These are phyloP conservation scores for Potorous gilbertii DNA, from an alignment of 2,797 vertebrate genomes.

Conservation along the genomic window DNA sequence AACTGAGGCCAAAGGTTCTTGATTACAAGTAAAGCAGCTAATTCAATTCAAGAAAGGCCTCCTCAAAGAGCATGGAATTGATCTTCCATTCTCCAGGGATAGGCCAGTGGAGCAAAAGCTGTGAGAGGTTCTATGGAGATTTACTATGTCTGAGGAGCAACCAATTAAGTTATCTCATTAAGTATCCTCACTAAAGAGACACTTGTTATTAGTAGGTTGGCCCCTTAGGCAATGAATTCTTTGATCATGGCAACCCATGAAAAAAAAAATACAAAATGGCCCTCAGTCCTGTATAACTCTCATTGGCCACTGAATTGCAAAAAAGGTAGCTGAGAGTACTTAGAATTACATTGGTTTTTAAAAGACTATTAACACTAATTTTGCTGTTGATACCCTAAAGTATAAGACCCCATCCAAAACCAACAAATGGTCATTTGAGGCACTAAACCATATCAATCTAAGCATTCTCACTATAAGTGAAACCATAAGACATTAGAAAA, in stretches of 20 bases:
- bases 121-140: neutral
- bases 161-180: neutral
- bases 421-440: neutral
- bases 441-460: neutral
- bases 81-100: neutral
- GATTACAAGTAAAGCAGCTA: neutral
- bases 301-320: neutral
- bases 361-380: neutral
- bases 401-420: neutral
- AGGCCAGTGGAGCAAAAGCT: neutral
- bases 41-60: neutral
- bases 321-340: neutral
- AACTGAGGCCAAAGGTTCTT: neutral
- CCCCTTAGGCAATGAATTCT: neutral
- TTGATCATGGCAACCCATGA: neutral
- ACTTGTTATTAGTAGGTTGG: neutral
- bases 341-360: neutral
- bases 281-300: neutral
- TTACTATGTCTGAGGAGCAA: neutral
- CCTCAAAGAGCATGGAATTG: neutral
- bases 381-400: neutral
- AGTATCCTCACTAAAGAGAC: neutral
- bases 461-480: neutral
- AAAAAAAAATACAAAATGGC: neutral
- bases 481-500: neutral